Percentiles rank a stretch among this genome's conserved stretches.
Conservation (phyloP, 35 echinoderm and acorn worm species). For the Diadema setosum region DNA sequence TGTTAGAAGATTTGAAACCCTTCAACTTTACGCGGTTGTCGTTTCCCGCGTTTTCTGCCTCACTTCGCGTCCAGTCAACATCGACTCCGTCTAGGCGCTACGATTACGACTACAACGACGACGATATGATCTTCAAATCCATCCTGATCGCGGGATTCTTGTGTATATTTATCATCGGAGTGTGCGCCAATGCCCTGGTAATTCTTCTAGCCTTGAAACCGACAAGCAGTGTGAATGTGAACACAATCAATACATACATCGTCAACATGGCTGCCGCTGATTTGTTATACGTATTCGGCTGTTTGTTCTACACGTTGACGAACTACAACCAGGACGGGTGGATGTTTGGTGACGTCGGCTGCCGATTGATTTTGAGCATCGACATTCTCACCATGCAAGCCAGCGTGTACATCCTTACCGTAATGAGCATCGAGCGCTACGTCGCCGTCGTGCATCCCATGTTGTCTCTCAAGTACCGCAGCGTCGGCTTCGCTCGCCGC, state of each 20-base stretch:
- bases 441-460: slow-evolving; percentile 83
- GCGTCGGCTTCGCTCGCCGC: slow-evolving; percentile 30
- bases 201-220: slow-evolving; percentile 50
- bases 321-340: slow-evolving; percentile 60
- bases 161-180: slow-evolving; percentile 64
- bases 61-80: no score
- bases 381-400: slow-evolving; percentile 84
- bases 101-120: no score
- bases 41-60: no score
- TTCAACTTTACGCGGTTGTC: no score
- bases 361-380: slow-evolving; percentile 55
- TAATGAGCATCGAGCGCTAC: slow-evolving; percentile 87
- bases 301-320: slow-evolving; percentile 66
- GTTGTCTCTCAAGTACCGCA: slow-evolving; percentile 64
- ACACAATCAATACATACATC: slow-evolving; percentile 76
- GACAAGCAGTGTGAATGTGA: slow-evolving; percentile 17
- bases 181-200: slow-evolving; percentile 62
- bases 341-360: slow-evolving; percentile 74
- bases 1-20: no score
- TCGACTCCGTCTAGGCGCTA: no score
- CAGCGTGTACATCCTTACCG: slow-evolving; percentile 62
- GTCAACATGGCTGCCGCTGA: slow-evolving; percentile 70
- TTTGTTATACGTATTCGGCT: slow-evolving; percentile 42
- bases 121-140: slow-evolving; percentile 56
- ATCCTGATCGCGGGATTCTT: slow-evolving; percentile 37